These are phyloP conservation scores for Coendou prehensilis DNA, from an alignment of 2,797 vertebrate species.

Conservation along the genomic window DNA sequence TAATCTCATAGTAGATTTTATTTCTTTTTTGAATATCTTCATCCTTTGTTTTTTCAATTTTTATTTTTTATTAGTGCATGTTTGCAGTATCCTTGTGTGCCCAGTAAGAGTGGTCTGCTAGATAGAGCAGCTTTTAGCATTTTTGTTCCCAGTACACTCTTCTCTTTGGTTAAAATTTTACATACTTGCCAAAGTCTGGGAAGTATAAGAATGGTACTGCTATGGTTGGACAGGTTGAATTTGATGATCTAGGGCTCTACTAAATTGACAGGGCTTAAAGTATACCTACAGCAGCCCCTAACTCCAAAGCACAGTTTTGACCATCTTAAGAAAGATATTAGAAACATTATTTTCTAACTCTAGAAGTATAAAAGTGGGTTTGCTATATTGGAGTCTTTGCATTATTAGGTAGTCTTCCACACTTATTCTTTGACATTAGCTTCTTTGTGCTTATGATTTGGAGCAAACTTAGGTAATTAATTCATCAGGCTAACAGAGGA, in stretches of 20 bases:
- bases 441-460: slow-evolving; percentile 18
- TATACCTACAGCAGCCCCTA: neutral
- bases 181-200: neutral
- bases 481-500: neutral
- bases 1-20: neutral
- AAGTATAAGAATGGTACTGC: neutral
- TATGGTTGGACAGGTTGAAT: neutral
- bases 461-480: slow-evolving; percentile 1
- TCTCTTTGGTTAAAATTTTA: slow-evolving; percentile 58
- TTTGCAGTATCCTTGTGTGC: neutral
- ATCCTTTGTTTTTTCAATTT: slow-evolving; percentile 18
- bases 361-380: neutral
- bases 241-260: neutral
- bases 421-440: neutral
- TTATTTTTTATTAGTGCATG: neutral
- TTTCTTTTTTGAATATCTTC: slow-evolving; percentile 16
- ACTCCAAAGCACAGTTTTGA: slow-evolving; percentile 21
- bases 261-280: neutral
- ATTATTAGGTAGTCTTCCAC: neutral
- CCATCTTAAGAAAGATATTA: slow-evolving; percentile 13
- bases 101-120: neutral
- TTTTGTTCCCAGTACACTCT: neutral
- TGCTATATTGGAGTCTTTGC: neutral
- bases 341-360: neutral
- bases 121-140: neutral